Base-by-base conservation (phyloP, 2,888 invertebrate species). In the Eledone cirrhosa region DNA sequence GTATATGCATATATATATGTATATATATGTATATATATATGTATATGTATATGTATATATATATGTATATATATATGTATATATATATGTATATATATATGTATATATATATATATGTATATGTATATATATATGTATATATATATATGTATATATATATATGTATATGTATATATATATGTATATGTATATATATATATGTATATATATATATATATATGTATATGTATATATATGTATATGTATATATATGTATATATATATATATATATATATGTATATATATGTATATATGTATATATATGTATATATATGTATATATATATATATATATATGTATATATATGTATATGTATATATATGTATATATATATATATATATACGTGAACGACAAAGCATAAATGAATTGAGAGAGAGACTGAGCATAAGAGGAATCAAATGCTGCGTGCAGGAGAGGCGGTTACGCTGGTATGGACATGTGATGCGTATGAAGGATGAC, bases 51-150 rank as follows among this genome's bases (percentile, higher is more conserved):
- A 27, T 31, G 48, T 33, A 31, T 53, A 69, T 33, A 77, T 24
- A 77, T 31, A 77, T 41, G 14, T 65, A 79, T 69, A 72, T 63
- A 67, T 65, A 79, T 22, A 77, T 41, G 59, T 48, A 75, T 27
- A 59, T 24, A 13, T 13, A 29, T 67, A 13, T 67, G 2, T 63
- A 63, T 24, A 63, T 63, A 24, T 24, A 24, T 19, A 24, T 63
- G 19, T 19, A 63, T 16, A n/a, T 19, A 63, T 63, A 19, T 19
- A 63, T n/a, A 33, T 19, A n/a, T 69, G 22, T 4, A 22, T 33
- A 72, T 19, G 1, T 72, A n/a, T 22, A 33, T 72, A 33, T 33
- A 33, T 72, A 33, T 33, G 31, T 72, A 33, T 33, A 33, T 33
- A 72, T 22, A 72, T 31, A 72, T 31, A 33, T 72, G 31, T 33